phyloP scores from a whole-genome alignment of 2,113 vertebrate genomes.

The Solenodon paradoxus region DNA sequence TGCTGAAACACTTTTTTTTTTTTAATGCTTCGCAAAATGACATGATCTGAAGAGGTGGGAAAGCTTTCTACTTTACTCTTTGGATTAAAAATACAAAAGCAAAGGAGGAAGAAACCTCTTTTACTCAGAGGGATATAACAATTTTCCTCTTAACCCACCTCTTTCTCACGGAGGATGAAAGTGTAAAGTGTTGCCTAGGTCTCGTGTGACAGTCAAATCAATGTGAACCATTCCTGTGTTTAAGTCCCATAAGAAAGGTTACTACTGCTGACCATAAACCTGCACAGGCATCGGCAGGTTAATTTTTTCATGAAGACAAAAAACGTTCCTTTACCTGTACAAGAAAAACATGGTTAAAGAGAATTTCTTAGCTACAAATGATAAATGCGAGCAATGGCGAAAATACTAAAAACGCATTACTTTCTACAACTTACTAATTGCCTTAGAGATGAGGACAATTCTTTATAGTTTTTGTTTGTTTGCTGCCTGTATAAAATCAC shows the following conservation, averaged over 20 bases:
- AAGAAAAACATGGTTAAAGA: conserved; percentile 21
- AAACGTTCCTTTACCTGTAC: neutral
- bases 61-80: neutral
- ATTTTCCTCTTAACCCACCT: neutral
- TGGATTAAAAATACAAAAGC: neutral
- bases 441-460: conserved; percentile 9
- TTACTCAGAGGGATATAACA: neutral
- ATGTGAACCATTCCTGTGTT: neutral
- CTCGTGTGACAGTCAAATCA: neutral
- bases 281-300: neutral
- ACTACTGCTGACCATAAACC: neutral
- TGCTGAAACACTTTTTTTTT: neutral
- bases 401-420: conserved; percentile 2
- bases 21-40: neutral
- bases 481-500: neutral
- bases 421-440: neutral
- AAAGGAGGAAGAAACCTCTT: neutral
- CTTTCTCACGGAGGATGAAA: neutral
- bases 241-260: neutral
- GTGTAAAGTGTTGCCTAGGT: neutral
- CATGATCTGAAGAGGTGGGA: neutral
- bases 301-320: conserved; percentile 9
- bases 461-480: neutral
- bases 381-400: neutral
- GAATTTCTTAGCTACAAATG: neutral